Evolutionary conservation across 2,888 invertebrate species (phyloP).

Genomic region (Papilio elwesi): DNA sequence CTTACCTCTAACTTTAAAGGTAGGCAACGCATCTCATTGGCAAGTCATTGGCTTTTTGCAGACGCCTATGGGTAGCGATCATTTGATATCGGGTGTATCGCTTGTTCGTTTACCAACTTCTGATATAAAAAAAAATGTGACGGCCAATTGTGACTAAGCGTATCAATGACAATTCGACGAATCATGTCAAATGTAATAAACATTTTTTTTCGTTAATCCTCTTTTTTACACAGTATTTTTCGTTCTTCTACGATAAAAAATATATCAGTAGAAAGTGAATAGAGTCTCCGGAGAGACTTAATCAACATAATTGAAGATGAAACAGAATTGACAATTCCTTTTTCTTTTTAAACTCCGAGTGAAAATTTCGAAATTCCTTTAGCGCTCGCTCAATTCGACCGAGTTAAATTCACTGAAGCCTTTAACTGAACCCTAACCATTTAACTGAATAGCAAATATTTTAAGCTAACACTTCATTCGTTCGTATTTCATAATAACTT

Average conservation of each 20-base stretch:
- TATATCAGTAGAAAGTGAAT: constrained; percentile 4
- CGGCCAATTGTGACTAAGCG: too few species aligned
- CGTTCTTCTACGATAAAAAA: not conserved
- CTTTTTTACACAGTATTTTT: too few species aligned
- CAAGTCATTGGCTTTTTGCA: too few species aligned
- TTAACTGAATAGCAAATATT: not conserved
- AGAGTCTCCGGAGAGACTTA: not conserved
- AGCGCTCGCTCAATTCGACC: constrained; percentile 5
- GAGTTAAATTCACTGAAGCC: not conserved
- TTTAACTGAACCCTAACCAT: constrained; percentile 4
- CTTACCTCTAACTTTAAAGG: too few species aligned
- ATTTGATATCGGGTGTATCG: too few species aligned
- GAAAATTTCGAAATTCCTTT: constrained; percentile 4
- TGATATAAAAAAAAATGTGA: too few species aligned
- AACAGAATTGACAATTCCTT: not conserved
- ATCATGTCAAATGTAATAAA: too few species aligned
- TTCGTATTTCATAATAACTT: not conserved
- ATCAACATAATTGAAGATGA: constrained; percentile 10
- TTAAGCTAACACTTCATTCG: not conserved
- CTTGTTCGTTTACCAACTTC: too few species aligned
- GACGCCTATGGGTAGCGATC: too few species aligned
- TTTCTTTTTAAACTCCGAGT: constrained; percentile 1
- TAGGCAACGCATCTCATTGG: too few species aligned
- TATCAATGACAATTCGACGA: too few species aligned
- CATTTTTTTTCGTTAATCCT: too few species aligned